phyloP scores from a whole-genome alignment of 1,140 invertebrate genomes.

The Drosophila sechellia region DNA sequence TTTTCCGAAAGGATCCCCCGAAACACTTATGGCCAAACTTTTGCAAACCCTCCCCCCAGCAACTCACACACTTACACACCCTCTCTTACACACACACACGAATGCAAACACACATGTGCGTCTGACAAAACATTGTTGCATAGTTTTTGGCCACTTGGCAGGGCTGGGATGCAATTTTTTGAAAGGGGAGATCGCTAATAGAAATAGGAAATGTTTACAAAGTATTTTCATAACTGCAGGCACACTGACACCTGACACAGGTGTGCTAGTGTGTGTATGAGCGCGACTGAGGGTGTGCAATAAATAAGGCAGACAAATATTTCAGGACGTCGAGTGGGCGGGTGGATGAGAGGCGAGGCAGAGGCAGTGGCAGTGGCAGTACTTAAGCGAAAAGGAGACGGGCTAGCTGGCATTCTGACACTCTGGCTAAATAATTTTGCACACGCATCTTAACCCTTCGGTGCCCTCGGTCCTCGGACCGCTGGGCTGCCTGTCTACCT shows the following conservation, averaged over 20 bases:
- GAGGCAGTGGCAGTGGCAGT: constrained; percentile 11
- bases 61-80: too few relatives aligned
- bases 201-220: constrained; percentile 84
- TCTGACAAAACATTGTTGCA: constrained; percentile 80
- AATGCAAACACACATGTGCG: constrained; percentile 24
- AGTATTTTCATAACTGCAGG: constrained; percentile 82
- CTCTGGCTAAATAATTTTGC: constrained; percentile 78
- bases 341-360: too few relatives aligned
- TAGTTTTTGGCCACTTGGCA: constrained; percentile 62
- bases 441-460: constrained; percentile 76
- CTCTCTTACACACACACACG: background rate
- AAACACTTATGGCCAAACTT: constrained; percentile 78
- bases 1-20: constrained; percentile 48
- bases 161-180: constrained; percentile 43
- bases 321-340: constrained; percentile 26
- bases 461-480: constrained; percentile 1
- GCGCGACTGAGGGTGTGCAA: constrained; percentile 46
- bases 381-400: constrained; percentile 32
- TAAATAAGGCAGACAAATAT: constrained; percentile 75
- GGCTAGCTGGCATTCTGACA: constrained; percentile 74
- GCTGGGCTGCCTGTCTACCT: constrained; percentile 30
- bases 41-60: background rate
- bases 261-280: background rate
- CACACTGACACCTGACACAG: constrained; percentile 81
- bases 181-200: constrained; percentile 67